A percentile compares a stretch with the other conserved stretches of the same genome.
These are phyloP conservation scores for Erannis defoliaria DNA, from an alignment of 2,888 invertebrate genomes.

Conservation along the genomic window DNA sequence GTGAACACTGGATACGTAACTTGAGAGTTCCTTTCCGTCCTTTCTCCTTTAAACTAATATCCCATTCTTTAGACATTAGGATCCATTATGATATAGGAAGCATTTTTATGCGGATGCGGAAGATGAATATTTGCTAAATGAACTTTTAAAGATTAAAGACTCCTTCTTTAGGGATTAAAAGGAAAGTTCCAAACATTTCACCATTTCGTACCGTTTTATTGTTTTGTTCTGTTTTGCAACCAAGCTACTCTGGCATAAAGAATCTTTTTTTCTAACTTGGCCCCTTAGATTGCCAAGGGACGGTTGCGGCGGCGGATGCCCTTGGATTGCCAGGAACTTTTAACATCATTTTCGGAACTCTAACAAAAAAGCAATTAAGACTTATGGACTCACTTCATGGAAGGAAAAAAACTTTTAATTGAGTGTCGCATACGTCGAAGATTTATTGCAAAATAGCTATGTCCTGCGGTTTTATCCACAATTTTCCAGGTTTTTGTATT, in stretches of 20 bases:
- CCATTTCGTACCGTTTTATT: background rate
- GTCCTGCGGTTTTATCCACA: background rate
- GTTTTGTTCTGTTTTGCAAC: background rate
- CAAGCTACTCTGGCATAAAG: background rate
- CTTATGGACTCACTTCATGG: background rate
- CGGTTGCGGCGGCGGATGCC: too few species aligned
- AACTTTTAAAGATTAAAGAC: background rate
- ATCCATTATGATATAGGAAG: background rate
- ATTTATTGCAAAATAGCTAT: background rate
- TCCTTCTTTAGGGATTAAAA: too few species aligned
- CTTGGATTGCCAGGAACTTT: background rate
- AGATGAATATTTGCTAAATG: background rate
- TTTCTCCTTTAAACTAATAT: background rate
- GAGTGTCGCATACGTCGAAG: background rate
- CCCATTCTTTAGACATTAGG: background rate
- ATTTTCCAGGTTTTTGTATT: background rate
- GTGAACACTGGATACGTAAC: background rate
- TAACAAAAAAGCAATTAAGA: slow-evolving; percentile 5
- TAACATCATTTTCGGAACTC: background rate
- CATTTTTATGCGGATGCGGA: background rate
- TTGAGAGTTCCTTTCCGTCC: background rate
- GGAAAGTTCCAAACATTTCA: too few species aligned
- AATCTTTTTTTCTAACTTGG: slow-evolving; percentile 1
- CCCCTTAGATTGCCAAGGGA: background rate
- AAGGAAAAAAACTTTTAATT: slow-evolving; percentile 18